Conservation (phyloP, 2,888 invertebrate genomes). For the Agrypnus murinus region DNA sequence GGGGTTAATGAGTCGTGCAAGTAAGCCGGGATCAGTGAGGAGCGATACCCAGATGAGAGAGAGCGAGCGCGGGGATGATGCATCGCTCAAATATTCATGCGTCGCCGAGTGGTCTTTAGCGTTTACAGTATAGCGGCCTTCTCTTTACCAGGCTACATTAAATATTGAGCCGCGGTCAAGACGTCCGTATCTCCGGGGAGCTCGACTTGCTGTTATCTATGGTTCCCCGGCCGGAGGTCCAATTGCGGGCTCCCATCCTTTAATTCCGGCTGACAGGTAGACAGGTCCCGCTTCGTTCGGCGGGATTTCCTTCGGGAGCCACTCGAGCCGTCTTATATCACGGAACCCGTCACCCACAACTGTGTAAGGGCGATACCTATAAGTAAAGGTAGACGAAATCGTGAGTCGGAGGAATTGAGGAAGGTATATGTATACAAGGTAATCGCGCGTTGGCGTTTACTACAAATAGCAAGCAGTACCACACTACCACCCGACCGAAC, state of each 20-base stretch:
- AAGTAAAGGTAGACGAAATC: constrained; percentile 38
- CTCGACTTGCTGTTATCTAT: constrained; percentile 68
- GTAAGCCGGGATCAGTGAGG: constrained; percentile 72
- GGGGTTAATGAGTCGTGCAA: constrained; percentile 74
- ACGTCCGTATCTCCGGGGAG: constrained; percentile 63
- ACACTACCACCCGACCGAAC: neutral
- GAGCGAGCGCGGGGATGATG: constrained; percentile 65
- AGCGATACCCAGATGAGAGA: constrained; percentile 68
- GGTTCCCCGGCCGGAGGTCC: constrained; percentile 66
- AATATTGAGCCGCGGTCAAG: constrained; percentile 69
- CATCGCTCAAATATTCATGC: constrained; percentile 70
- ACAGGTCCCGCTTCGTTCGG: constrained; percentile 65
- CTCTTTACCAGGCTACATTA: constrained; percentile 65
- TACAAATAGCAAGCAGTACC: neutral
- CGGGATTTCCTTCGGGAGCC: constrained; percentile 69
- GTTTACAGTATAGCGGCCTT: constrained; percentile 62
- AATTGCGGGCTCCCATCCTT: constrained; percentile 72
- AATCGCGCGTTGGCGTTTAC: neutral
- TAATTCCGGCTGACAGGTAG: constrained; percentile 76
- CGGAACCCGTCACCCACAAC: constrained; percentile 55
- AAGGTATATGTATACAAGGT: neutral
- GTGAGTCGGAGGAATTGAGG: neutral
- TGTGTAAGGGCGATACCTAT: constrained; percentile 53
- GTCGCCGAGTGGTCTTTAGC: constrained; percentile 62
- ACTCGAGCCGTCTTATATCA: constrained; percentile 67